These are phyloP conservation scores for Haliaeetus albicilla DNA, from an alignment of 2,797 vertebrate species.

Conservation along the genomic window DNA sequence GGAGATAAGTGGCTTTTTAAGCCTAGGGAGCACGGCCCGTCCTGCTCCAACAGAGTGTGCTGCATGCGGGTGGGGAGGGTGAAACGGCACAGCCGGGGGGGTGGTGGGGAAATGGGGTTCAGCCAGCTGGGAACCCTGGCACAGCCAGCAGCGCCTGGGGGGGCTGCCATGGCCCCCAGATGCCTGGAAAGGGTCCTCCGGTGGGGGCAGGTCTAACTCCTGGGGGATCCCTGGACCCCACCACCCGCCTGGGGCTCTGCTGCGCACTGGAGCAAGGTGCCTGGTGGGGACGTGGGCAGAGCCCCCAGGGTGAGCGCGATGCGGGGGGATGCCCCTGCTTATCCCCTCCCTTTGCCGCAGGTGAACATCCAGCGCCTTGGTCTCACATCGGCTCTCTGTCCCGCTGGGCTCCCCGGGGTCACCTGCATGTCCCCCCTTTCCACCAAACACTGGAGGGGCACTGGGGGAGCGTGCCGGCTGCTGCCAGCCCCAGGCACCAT, in stretches of 20 bases:
- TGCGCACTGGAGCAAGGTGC: background rate
- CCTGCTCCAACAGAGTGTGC: background rate
- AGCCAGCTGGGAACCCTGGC: background rate
- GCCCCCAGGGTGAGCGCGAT: fast-evolving
- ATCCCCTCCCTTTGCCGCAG: background rate
- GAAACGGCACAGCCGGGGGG: background rate
- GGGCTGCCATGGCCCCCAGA: background rate
- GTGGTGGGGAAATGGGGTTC: background rate
- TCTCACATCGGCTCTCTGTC: fast-evolving
- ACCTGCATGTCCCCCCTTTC: background rate
- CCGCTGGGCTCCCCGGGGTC: fast-evolving
- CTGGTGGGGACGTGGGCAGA: background rate
- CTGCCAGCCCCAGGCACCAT: background rate
- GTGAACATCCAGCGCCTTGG: background rate
- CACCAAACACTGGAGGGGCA: background rate
- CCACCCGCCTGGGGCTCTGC: fast-evolving
- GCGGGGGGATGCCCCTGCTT: background rate
- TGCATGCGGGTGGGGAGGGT: fast-evolving
- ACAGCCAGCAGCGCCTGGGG: background rate
- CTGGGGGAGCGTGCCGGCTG: fast-evolving
- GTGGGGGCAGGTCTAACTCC: background rate
- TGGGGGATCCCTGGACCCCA: background rate
- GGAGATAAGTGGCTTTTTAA: background rate
- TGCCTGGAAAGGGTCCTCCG: background rate
- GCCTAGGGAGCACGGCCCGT: fast-evolving